phyloP scores from a whole-genome alignment of 35 echinoderm and acorn worm species.

The Chiridota heheva region DNA sequence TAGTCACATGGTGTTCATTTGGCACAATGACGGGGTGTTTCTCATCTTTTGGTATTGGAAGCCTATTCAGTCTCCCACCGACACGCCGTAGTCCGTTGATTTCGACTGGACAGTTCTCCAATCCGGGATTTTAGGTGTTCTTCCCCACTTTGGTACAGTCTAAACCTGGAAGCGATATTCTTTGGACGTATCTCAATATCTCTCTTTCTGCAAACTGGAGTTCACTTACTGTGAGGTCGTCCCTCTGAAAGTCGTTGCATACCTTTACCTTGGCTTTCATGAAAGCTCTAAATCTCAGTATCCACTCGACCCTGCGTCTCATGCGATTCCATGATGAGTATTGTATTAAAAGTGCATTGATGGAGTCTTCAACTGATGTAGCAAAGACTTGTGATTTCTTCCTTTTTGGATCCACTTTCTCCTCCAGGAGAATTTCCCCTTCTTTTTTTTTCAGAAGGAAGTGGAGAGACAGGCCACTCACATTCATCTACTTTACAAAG shows the following conservation, averaged over 20 bases:
- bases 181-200: constrained; percentile 21
- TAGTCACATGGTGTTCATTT: no score
- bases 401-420: no score
- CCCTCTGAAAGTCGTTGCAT: no score
- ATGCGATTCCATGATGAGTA: constrained; percentile 2
- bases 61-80: constrained; percentile 21
- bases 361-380: no score
- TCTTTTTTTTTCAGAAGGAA: no score
- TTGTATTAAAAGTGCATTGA: no score
- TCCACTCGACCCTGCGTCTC: constrained; percentile 6
- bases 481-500: no score
- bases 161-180: neutral
- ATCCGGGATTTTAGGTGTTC: neutral
- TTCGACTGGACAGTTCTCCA: constrained; percentile 15
- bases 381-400: no score
- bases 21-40: neutral
- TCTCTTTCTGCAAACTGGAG: constrained; percentile 5
- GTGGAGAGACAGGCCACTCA: no score
- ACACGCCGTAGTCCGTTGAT: constrained; percentile 20
- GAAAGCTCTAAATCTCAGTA: neutral
- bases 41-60: neutral
- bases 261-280: neutral
- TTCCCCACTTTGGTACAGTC: neutral
- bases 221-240: constrained; percentile 17
- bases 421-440: no score